Evolutionary conservation across 2,888 invertebrate genomes (phyloP).

Genomic region (Apeira syringaria): DNA sequence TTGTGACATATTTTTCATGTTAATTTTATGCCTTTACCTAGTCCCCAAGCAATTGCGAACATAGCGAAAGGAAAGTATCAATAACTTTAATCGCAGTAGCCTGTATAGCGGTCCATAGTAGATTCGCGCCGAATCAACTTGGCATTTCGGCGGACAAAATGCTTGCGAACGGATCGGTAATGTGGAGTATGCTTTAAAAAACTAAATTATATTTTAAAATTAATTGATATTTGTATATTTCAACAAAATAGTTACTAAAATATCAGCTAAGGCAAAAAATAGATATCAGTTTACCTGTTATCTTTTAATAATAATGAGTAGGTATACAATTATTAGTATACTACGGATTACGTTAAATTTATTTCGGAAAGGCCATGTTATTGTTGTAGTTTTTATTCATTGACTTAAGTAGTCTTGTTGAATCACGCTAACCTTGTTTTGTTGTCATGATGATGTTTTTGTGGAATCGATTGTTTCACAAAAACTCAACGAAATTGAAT

Average conservation of each 20-base stretch:
- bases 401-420: not conserved
- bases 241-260: no score
- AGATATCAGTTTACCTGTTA: no score
- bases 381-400: not conserved
- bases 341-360: not conserved
- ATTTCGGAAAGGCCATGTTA: not conserved
- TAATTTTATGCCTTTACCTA: no score
- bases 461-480: not conserved
- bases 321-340: no score
- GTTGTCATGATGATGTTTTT: not conserved
- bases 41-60: no score
- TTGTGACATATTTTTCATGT: no score
- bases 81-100: slow-evolving; percentile 37
- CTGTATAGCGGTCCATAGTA: slow-evolving; percentile 66
- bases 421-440: not conserved
- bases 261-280: no score
- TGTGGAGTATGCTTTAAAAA: slow-evolving; percentile 52
- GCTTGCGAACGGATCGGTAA: slow-evolving; percentile 48
- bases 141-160: slow-evolving; percentile 80
- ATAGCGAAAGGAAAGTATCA: no score
- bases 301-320: no score
- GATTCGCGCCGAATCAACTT: slow-evolving; percentile 72
- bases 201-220: no score
- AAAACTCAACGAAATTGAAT: not conserved
- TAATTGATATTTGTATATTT: no score